A percentile compares a stretch with the other conserved stretches of the same genome.
Evolutionary conservation across 2,797 vertebrate species (phyloP).

Genomic region (Agapornis canus): DNA sequence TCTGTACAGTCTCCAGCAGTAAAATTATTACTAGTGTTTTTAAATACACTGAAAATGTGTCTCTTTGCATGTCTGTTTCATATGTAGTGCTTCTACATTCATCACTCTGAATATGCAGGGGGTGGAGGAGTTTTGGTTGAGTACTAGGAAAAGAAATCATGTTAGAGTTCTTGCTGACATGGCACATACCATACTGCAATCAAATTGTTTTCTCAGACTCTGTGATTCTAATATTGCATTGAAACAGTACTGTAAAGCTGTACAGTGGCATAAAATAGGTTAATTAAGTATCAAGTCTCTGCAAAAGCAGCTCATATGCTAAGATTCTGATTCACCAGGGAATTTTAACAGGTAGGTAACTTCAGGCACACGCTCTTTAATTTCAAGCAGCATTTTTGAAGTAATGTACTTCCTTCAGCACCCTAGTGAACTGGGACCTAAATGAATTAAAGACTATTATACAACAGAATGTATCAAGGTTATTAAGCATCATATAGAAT

Average conservation of each 20-base stretch:
- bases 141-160: background rate
- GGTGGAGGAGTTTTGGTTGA: background rate
- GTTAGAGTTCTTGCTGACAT: background rate
- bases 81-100: background rate
- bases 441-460: background rate
- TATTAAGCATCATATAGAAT: background rate
- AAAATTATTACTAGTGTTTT: background rate
- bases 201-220: background rate
- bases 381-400: background rate
- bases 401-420: background rate
- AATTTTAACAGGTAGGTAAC: background rate
- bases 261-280: background rate
- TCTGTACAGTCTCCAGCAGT: background rate
- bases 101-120: background rate
- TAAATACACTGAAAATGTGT: background rate
- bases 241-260: background rate
- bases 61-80: background rate
- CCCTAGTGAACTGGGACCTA: background rate
- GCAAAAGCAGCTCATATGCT: background rate
- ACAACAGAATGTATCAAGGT: background rate
- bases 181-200: background rate
- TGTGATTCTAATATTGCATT: background rate
- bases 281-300: background rate
- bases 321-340: background rate
- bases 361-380: background rate